phyloP scores from a whole-genome alignment of 53 echinoderm and acorn worm genomes.

The Echinarachnius parma region DNA sequence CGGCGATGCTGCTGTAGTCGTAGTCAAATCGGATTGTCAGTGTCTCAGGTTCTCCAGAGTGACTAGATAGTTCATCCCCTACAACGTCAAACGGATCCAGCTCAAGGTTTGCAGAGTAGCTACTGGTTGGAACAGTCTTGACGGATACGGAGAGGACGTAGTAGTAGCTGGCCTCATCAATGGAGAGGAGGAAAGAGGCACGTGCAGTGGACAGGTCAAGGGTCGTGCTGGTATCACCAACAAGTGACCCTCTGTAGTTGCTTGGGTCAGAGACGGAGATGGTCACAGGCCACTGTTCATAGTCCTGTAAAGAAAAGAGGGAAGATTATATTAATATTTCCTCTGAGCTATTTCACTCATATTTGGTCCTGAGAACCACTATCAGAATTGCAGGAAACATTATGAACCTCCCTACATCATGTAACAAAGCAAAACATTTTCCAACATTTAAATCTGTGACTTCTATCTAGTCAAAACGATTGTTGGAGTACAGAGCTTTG shows the following conservation, averaged over 20 bases:
- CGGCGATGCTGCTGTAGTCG: constrained; percentile 70
- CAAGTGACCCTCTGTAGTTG: constrained; percentile 74
- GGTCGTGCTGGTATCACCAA: constrained; percentile 47
- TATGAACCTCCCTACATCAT: too few species aligned
- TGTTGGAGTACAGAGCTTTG: too few species aligned
- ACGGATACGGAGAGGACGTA: constrained; percentile 69
- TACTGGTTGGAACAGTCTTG: constrained; percentile 56
- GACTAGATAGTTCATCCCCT: not conserved
- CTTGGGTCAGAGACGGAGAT: constrained; percentile 63
- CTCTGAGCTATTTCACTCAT: too few species aligned
- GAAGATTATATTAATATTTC: not conserved
- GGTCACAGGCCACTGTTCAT: constrained; percentile 65
- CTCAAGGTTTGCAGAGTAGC: constrained; percentile 43
- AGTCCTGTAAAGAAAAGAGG: constrained; percentile 40
- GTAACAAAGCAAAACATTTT: too few species aligned
- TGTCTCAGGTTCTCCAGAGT: constrained; percentile 44
- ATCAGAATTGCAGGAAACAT: too few species aligned
- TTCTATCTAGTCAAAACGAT: too few species aligned
- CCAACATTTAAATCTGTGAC: too few species aligned
- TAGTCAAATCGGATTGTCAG: constrained; percentile 61
- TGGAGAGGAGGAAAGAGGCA: constrained; percentile 70
- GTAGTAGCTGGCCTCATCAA: constrained; percentile 62
- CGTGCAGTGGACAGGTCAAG: constrained; percentile 67
- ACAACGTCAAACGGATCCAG: constrained; percentile 75
- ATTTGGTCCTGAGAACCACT: too few species aligned